Evolutionary conservation across 2,888 invertebrate species (phyloP), one percentile per base, ranked within the genome.

Genomic region (Chydorus sphaericus): DNA sequence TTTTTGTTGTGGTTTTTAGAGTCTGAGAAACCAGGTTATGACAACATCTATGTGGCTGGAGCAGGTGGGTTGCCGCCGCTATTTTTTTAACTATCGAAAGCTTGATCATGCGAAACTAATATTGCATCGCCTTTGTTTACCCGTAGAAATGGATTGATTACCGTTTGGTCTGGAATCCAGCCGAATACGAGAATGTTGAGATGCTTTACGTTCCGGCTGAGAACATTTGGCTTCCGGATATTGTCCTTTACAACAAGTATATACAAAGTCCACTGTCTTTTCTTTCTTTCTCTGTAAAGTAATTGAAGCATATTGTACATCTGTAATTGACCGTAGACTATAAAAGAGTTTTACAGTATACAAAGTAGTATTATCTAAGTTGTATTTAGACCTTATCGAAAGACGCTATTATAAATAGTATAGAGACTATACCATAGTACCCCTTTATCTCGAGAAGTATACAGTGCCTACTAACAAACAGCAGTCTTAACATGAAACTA

Each of bases 31-130:
- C 69, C 91, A 92, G 71, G 86, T 92, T 59, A 89, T 92, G 88
- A 91, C 91, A 1, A 91, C 91, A 0, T 92, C 91, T 68, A 76
- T 92, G 14, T 92, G 91, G 91, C 88, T 92, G 1, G 87, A 89
- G 61, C 91, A 91, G 80, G 89, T 88, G 67, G 73, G 70, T 50
- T 48, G 20, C n/a, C n/a, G n/a, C n/a, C n/a, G n/a, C n/a, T 16
- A 23, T 11, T 10, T 7, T 30, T 8, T 30, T 10, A 20, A 20
- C 26, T 23, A 5, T 18, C 10, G n/a, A 20, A 18, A 44, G 28
- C 28, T 26, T 4, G 8, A 44, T 29, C 26, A 11, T 54, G 26
- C 18, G 11, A 23, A 38, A 44, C 54, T 4, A 14, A 5, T 52
- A 33, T 20, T 26, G 16, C 18, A 38, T 36, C 4, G 20, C 28